Percentiles rank a stretch among this genome's conserved stretches.
Evolutionary conservation across 2,888 invertebrate genomes (phyloP).

Genomic region (Autographa gamma): DNA sequence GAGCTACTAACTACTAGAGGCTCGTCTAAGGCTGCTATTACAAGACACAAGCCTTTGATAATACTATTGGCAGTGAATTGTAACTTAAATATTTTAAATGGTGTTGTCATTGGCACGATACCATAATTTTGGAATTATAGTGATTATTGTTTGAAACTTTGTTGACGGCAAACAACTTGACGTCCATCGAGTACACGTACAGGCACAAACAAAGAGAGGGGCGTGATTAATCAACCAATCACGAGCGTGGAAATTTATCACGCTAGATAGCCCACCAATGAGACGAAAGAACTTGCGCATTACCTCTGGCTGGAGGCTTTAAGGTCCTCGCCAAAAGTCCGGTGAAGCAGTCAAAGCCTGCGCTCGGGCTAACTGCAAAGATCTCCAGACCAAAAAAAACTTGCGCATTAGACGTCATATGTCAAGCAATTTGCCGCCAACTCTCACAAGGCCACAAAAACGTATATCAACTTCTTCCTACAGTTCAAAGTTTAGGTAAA

Average conservation of each 20-base stretch:
- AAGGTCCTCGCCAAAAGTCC: too few relatives aligned
- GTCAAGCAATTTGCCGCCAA: neutral
- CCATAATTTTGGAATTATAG: conserved; percentile 26
- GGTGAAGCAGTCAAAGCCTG: too few relatives aligned
- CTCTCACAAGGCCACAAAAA: neutral
- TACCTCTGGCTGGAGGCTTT: too few relatives aligned
- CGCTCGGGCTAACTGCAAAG: too few relatives aligned
- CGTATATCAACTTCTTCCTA: conserved; percentile 14
- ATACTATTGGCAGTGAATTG: conserved; percentile 54
- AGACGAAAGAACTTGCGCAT: neutral
- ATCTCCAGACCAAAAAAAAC: too few relatives aligned
- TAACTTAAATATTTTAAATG: conserved; percentile 47
- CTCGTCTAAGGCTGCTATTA: conserved; percentile 46
- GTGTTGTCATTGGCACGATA: conserved; percentile 44
- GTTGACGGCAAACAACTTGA: neutral
- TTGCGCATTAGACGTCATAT: neutral
- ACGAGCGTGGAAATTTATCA: neutral
- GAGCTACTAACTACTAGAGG: conserved; percentile 40
- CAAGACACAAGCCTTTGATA: conserved; percentile 48
- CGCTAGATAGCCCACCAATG: neutral
- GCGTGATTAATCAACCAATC: neutral
- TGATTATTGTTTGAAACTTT: neutral
- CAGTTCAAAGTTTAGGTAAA: conserved; percentile 20
- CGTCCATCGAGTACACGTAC: neutral
- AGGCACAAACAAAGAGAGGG: neutral